Conservation (phyloP, 2,888 invertebrate genomes). For the Sarcophaga caerulescens region DNA sequence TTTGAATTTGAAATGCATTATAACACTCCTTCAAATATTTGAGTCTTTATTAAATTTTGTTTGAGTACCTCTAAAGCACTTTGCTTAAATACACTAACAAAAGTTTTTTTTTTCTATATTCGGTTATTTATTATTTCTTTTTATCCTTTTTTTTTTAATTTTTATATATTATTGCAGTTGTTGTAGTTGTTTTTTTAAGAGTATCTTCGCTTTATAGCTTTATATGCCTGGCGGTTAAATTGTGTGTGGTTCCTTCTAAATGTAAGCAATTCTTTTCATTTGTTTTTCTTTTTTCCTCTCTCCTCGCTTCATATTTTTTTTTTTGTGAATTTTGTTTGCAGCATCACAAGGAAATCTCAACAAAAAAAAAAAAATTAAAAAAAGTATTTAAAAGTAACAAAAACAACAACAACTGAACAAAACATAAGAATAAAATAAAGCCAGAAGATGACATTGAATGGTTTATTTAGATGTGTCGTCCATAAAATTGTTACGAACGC, state of each 20-base stretch:
- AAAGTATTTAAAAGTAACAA: background rate
- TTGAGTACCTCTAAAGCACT: conserved; percentile 35
- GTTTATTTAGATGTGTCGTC: conserved; percentile 69
- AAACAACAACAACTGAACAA: conserved; percentile 27
- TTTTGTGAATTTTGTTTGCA: background rate
- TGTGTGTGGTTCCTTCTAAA: conserved; percentile 61
- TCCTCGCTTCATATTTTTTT: no score
- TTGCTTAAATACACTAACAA: conserved; percentile 43
- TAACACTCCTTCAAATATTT: conserved; percentile 18
- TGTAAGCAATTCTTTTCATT: conserved; percentile 27
- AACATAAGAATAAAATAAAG: conserved; percentile 49
- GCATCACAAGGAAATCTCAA: background rate
- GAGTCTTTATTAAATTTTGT: conserved; percentile 1
- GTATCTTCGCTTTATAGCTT: conserved; percentile 46
- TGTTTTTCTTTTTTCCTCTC: background rate
- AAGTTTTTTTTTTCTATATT: conserved; percentile 15
- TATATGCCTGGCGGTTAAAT: conserved; percentile 58
- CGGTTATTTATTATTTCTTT: background rate
- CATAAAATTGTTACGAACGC: conserved; percentile 68
- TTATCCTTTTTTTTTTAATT: background rate
- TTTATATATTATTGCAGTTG: background rate
- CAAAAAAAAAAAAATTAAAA: no score
- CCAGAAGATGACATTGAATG: conserved; percentile 68
- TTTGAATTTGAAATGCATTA: background rate
- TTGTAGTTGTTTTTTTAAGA: conserved; percentile 34